Conservation (phyloP, 2,888 invertebrate genomes). For the Hesperia comma region DNA sequence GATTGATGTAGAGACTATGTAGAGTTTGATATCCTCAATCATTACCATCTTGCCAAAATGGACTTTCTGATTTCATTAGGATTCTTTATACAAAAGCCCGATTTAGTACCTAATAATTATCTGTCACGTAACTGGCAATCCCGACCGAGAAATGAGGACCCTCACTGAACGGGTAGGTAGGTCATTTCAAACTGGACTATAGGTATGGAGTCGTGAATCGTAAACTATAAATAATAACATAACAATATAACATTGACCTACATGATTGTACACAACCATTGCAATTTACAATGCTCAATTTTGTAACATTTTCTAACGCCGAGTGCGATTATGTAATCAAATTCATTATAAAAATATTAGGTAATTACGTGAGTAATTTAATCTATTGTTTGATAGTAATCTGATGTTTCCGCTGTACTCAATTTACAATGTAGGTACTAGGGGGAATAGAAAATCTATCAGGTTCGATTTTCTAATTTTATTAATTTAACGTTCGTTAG, state of each 20-base stretch:
- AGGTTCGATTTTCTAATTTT: slow-evolving; percentile 28
- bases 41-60: too few relatives aligned
- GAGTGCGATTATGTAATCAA: slow-evolving; percentile 14
- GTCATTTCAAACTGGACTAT: too few relatives aligned
- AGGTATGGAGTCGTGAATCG: too few relatives aligned
- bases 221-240: background rate
- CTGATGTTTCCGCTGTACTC: slow-evolving; percentile 12
- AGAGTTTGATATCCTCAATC: too few relatives aligned
- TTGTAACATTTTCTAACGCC: slow-evolving; percentile 2
- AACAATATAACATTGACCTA: slow-evolving; percentile 8
- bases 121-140: too few relatives aligned
- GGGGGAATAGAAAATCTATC: background rate
- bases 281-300: background rate
- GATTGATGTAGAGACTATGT: too few relatives aligned
- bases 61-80: too few relatives aligned
- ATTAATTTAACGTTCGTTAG: too few relatives aligned
- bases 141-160: too few relatives aligned
- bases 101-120: too few relatives aligned
- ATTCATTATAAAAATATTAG: slow-evolving; percentile 17
- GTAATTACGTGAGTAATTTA: slow-evolving; percentile 5
- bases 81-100: too few relatives aligned
- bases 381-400: slow-evolving; percentile 14
- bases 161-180: too few relatives aligned
- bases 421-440: background rate
- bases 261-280: background rate